phyloP scores from a whole-genome alignment of 2,888 invertebrate genomes.

The Scaeva pyrastri region DNA sequence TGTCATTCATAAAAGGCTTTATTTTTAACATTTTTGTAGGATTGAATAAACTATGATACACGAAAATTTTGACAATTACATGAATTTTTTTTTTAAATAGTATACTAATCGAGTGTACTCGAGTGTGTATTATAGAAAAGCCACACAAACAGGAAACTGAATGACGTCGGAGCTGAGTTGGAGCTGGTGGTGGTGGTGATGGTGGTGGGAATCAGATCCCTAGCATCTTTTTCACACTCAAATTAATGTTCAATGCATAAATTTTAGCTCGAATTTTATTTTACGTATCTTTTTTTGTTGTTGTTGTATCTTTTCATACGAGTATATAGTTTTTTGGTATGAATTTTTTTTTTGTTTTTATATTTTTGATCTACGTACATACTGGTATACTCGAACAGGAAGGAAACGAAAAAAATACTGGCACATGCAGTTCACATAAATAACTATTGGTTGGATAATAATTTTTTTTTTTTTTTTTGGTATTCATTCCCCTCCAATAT shows the following conservation, averaged over 20 bases:
- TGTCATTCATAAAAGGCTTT: too few species aligned
- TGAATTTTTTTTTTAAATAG: background rate
- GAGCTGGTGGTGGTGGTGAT: too few species aligned
- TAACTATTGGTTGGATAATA: constrained; percentile 72
- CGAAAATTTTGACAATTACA: too few species aligned
- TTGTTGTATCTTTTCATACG: constrained; percentile 29
- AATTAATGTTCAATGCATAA: constrained; percentile 76
- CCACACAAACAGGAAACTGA: constrained; percentile 67
- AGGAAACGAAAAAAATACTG: constrained; percentile 61
- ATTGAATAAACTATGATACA: too few species aligned
- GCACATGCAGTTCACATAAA: constrained; percentile 71
- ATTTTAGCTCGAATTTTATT: constrained; percentile 59
- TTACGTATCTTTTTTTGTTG: constrained; percentile 29
- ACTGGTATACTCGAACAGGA: constrained; percentile 53
- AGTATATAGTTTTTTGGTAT: background rate
- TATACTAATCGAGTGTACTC: background rate
- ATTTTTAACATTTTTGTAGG: too few species aligned
- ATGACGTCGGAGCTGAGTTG: constrained; percentile 12
- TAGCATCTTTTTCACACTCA: constrained; percentile 75
- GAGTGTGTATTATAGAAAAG: constrained; percentile 2
- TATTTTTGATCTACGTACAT: constrained; percentile 29
- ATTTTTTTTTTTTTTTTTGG: constrained; percentile 27
- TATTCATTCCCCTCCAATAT: background rate
- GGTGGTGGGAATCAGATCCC: constrained; percentile 24
- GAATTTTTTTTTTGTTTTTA: background rate